Evolutionary conservation across 2,888 invertebrate species (phyloP).

Genomic region (Yponomeuta plumbellus): DNA sequence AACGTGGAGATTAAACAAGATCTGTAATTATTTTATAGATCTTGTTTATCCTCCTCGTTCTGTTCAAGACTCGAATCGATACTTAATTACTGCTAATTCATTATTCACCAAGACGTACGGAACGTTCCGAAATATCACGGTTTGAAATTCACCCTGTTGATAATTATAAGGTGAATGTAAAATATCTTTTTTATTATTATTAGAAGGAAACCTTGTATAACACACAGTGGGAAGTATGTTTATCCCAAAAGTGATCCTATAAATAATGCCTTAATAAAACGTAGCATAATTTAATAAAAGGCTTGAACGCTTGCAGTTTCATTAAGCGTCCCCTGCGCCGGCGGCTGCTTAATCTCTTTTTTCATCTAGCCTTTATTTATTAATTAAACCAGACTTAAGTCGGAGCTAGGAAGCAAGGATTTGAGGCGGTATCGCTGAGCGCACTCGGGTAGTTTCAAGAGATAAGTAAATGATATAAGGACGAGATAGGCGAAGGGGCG

Average conservation of each 20-base stretch:
- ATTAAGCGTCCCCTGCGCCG: not conserved
- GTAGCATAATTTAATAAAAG: not conserved
- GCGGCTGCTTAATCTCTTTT: constrained; percentile 2
- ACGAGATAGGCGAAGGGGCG: not conserved
- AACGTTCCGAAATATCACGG: too few relatives aligned
- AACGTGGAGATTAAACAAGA: too few relatives aligned
- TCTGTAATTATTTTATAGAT: too few relatives aligned
- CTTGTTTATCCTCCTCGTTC: too few relatives aligned
- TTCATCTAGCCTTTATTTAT: constrained; percentile 40
- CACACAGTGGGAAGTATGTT: not conserved
- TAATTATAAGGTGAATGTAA: too few relatives aligned
- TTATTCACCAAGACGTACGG: too few relatives aligned
- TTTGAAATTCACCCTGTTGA: too few relatives aligned
- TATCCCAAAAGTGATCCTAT: not conserved
- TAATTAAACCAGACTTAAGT: constrained; percentile 43
- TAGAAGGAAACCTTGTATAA: not conserved
- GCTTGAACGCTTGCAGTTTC: not conserved
- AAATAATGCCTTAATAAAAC: not conserved
- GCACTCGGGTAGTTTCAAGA: not conserved
- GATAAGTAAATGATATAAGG: not conserved
- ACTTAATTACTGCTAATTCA: too few relatives aligned
- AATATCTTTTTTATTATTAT: too few relatives aligned
- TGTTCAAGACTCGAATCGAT: too few relatives aligned
- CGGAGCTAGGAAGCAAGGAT: not conserved
- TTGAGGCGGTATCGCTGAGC: not conserved